A percentile compares a stretch with the other conserved stretches of the same genome.
phyloP scores from a whole-genome alignment of 2,113 vertebrate genomes.

The Sylvia atricapilla region DNA sequence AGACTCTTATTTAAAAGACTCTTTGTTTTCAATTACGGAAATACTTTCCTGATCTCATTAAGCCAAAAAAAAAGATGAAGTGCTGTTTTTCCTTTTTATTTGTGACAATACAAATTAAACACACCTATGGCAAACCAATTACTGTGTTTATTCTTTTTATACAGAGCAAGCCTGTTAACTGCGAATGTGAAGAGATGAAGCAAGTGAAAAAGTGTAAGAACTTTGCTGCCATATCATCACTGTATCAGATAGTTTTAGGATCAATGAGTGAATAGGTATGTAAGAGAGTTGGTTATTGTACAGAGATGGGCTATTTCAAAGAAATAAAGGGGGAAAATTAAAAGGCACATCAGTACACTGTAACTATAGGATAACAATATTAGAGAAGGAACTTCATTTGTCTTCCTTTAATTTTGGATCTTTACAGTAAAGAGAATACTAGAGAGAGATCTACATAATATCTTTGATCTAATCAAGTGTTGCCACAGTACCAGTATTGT shows the following conservation, averaged over 20 bases:
- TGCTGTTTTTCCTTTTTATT: slow-evolving; percentile 27
- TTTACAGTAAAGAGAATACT: background rate
- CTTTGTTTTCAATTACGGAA: slow-evolving; percentile 29
- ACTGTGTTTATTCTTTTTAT: background rate
- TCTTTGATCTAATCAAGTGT: background rate
- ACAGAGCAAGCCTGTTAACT: background rate
- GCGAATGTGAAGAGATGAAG: background rate
- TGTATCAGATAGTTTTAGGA: background rate
- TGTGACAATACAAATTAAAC: slow-evolving; percentile 45
- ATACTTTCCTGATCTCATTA: slow-evolving; percentile 45
- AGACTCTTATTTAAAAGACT: slow-evolving; percentile 3
- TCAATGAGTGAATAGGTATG: background rate
- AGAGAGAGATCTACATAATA: background rate
- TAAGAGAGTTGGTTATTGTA: background rate
- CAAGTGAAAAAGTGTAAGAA: background rate
- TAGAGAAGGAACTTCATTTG: background rate
- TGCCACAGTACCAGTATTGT: background rate
- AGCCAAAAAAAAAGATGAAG: slow-evolving; percentile 32
- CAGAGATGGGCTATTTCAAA: background rate
- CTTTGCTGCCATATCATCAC: background rate
- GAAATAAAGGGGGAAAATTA: background rate
- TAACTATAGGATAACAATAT: background rate
- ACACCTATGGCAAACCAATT: slow-evolving; percentile 26
- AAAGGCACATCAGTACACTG: background rate
- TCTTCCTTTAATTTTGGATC: background rate